A percentile compares a stretch with the other conserved stretches of the same genome.
These are phyloP conservation scores for Oceanodroma leucorhoa DNA, from an alignment of 2,797 vertebrate species.

Conservation along the genomic window DNA sequence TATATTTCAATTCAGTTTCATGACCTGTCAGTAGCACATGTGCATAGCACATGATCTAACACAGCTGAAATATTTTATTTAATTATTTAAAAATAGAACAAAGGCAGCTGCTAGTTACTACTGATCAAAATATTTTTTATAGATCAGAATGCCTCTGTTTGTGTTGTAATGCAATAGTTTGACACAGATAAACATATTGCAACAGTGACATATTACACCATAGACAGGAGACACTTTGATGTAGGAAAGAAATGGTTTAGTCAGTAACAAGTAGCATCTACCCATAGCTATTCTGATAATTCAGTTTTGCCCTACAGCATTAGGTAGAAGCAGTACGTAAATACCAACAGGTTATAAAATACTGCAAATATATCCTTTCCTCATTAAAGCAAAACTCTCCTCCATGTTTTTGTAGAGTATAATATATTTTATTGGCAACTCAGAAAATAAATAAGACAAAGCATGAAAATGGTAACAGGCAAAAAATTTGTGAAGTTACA, in stretches of 20 bases:
- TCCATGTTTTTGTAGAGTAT: rapidly evolving
- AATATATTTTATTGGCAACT: neutral
- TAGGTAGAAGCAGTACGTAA: neutral
- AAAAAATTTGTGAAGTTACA: neutral
- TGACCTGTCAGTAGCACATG: neutral
- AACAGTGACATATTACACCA: conserved; percentile 51
- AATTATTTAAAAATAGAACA: conserved; percentile 56
- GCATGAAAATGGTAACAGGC: neutral
- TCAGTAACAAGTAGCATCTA: neutral
- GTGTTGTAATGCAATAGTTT: conserved; percentile 54
- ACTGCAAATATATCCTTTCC: neutral
- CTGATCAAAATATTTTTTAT: conserved; percentile 18
- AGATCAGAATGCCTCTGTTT: conserved; percentile 37
- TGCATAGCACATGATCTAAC: conserved; percentile 3
- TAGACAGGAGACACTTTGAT: conserved; percentile 8
- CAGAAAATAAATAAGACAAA: neutral
- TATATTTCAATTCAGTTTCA: neutral
- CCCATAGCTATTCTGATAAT: neutral
- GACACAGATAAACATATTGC: conserved; percentile 32
- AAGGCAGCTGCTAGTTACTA: conserved; percentile 43
- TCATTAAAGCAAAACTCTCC: neutral
- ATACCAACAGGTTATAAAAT: neutral
- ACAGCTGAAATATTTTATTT: conserved; percentile 33
- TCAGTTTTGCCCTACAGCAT: neutral
- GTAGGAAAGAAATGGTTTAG: neutral